Conservation (phyloP, 2,113 vertebrate species). For the Silurus meridionalis region DNA sequence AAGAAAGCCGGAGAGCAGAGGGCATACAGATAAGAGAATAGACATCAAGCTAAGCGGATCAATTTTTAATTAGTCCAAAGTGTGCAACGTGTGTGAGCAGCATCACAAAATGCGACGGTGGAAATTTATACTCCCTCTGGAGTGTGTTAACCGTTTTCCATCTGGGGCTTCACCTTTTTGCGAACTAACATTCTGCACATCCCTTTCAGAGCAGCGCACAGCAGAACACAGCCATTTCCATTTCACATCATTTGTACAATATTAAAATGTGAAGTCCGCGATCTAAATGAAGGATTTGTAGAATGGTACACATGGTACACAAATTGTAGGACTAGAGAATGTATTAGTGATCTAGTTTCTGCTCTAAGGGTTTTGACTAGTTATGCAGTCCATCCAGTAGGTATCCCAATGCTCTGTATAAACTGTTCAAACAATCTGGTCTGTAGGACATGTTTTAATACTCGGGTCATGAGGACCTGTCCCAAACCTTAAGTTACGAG, state of each 20-base stretch:
- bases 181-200: not conserved
- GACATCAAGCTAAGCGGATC: slow-evolving; percentile 55
- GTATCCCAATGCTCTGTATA: not conserved
- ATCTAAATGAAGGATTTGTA: not conserved
- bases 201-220: not conserved
- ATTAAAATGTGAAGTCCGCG: no score
- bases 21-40: slow-evolving; percentile 37
- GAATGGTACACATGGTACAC: not conserved
- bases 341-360: not conserved
- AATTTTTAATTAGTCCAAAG: slow-evolving; percentile 62
- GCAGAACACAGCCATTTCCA: not conserved
- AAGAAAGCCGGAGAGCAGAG: slow-evolving; percentile 28
- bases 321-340: not conserved
- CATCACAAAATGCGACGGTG: slow-evolving; percentile 7
- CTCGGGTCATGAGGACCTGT: not conserved
- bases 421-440: not conserved
- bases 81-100: slow-evolving; percentile 1
- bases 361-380: not conserved
- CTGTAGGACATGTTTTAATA: not conserved
- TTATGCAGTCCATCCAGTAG: not conserved
- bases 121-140: slow-evolving; percentile 23
- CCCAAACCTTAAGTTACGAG: not conserved
- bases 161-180: slow-evolving; percentile 19
- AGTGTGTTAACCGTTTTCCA: slow-evolving; percentile 30
- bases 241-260: not conserved